Base-by-base conservation (phyloP, 2,797 vertebrate species). In the Channa striata region DNA sequence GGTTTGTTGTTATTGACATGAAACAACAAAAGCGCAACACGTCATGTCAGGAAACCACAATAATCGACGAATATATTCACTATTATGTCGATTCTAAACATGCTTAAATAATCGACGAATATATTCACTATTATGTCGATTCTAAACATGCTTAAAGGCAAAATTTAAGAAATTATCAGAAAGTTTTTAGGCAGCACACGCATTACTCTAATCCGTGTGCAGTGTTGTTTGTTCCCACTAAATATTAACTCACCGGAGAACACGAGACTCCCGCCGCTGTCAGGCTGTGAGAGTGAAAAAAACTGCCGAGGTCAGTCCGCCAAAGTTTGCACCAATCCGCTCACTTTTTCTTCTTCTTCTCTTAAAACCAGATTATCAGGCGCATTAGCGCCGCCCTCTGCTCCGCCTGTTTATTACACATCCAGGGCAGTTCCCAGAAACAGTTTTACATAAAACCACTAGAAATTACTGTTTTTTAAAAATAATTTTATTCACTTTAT, bases 261-360 rank as follows among this genome's bases (percentile, higher is more conserved):
- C 5, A 5, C 14, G 1, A 47, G 5, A 0, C 51, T 43, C 0
- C 14, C 2, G 47, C 62, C 6, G 52, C 7, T 23, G 30, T 46
- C 59, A 56, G 34, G 2, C 0, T 14, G 2, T 1, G 1, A 43
- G 5, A 39, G 13, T 13, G 13, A 12, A 39, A 14, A 40, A 43
- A 43, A 40, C 13, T 43, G 5, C 40, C 5, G 37, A 13, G 5
- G 14, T 10, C 17, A 93, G 90, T 93, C 91, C 92, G 93, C 93
- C 49, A 94, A 93, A 91, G 84, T 84, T 82, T 46, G 8, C 8
- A 67, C 93, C 93, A 93, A 94, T 93, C 89, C 30, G 6, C 9
- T 0, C n/a, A 0, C 36, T 0, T 1, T 1, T 4, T 48, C 3
- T 30, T 53, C 56, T 71, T 72, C 56, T 71, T 72, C 54, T 44